Percentiles rank a stretch among this genome's conserved stretches.
These are phyloP conservation scores for Tridacna gigas DNA, from an alignment of 2,888 invertebrate species.

Conservation along the genomic window DNA sequence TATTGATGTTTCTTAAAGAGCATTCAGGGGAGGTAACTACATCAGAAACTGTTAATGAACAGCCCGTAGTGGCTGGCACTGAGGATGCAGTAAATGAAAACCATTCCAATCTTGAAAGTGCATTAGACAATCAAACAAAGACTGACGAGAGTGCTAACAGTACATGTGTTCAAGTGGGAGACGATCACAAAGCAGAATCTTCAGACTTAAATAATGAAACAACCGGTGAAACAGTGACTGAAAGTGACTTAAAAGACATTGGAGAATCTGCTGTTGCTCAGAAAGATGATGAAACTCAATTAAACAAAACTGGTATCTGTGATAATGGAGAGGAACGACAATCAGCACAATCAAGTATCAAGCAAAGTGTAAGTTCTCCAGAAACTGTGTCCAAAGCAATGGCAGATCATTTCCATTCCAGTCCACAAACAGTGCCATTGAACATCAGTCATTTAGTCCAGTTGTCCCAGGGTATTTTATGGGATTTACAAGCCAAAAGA, in stretches of 20 bases:
- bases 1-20: slow-evolving; percentile 71
- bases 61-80: background rate
- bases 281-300: background rate
- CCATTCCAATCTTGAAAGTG: background rate
- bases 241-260: background rate
- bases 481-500: slow-evolving; percentile 80
- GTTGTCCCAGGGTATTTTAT: slow-evolving; percentile 75
- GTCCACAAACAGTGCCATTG: slow-evolving; percentile 13
- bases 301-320: background rate
- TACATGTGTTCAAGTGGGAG: background rate
- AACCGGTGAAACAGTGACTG: slow-evolving; percentile 1
- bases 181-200: background rate
- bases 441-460: slow-evolving; percentile 65
- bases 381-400: slow-evolving; percentile 14
- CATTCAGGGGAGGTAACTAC: slow-evolving; percentile 25
- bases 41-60: background rate
- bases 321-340: background rate
- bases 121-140: background rate
- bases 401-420: slow-evolving; percentile 6
- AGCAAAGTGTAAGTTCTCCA: background rate
- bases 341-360: background rate
- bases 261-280: slow-evolving; percentile 2
- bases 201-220: background rate
- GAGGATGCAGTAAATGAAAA: background rate
- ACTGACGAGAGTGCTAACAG: background rate